Percentiles rank a stretch among this genome's conserved stretches.
Evolutionary conservation across 2,797 vertebrate genomes (phyloP).

Genomic region (Rhodeus uyekii): DNA sequence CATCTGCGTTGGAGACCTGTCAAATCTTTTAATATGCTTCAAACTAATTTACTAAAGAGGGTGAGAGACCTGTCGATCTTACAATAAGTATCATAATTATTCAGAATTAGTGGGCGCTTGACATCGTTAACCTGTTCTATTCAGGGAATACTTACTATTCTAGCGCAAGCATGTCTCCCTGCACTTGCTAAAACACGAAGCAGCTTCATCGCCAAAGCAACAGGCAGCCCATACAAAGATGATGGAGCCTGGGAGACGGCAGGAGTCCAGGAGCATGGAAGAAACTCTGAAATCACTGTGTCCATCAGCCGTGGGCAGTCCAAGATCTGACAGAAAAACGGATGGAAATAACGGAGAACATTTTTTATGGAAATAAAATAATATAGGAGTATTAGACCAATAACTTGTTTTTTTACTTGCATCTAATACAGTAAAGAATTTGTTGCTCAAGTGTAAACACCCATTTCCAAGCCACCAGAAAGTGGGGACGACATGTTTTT

Average conservation of each 20-base stretch:
- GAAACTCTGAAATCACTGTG: conserved; percentile 87
- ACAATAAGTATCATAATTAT: conserved; percentile 4
- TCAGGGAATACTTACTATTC: conserved; percentile 80
- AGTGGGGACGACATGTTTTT: too few species aligned
- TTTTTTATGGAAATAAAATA: too few species aligned
- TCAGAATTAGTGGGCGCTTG: not conserved
- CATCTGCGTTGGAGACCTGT: not conserved
- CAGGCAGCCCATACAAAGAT: conserved; percentile 83
- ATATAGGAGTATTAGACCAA: too few species aligned
- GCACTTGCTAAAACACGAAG: conserved; percentile 87
- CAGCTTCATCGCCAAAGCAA: conserved; percentile 88
- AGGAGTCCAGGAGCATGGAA: conserved; percentile 85
- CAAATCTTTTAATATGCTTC: conserved; percentile 8
- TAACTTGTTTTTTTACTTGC: too few species aligned
- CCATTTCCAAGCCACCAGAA: too few species aligned
- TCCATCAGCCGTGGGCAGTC: conserved; percentile 90
- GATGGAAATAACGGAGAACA: too few species aligned
- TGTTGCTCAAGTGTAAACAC: not conserved
- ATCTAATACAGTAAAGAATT: not conserved
- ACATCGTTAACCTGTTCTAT: not conserved
- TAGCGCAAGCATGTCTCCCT: conserved; percentile 87
- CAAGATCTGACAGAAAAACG: conserved; percentile 81
- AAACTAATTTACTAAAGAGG: not conserved
- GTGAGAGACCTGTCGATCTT: not conserved
- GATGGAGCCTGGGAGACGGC: conserved; percentile 61